These are phyloP conservation scores for Hirtodrosophila cameraria DNA, from an alignment of 2,888 invertebrate species.

Conservation along the genomic window DNA sequence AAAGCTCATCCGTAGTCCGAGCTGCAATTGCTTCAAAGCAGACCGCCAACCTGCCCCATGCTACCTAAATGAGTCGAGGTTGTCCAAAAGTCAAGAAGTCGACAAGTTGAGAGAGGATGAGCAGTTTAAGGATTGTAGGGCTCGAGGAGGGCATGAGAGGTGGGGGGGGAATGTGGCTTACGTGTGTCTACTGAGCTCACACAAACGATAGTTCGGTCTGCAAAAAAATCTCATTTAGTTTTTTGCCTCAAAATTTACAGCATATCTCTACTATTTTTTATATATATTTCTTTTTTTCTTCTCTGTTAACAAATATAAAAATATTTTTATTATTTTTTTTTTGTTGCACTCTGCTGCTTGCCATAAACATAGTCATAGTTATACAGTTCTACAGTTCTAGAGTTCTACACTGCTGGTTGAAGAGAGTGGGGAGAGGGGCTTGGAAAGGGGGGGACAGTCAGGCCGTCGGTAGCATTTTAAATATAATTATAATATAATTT, in stretches of 20 bases:
- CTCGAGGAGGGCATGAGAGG: neutral
- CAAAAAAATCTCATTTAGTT: slow-evolving; percentile 68
- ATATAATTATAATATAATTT: slow-evolving; percentile 80
- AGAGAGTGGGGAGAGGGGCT: neutral
- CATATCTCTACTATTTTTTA: slow-evolving; percentile 25
- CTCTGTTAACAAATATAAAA: slow-evolving; percentile 12
- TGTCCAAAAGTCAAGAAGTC: neutral
- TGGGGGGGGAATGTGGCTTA: no score
- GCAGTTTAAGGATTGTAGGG: neutral
- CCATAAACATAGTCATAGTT: slow-evolving; percentile 40
- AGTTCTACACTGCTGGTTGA: slow-evolving; percentile 8
- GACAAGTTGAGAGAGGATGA: no score
- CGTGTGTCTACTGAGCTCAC: slow-evolving; percentile 20
- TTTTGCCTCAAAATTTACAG: slow-evolving; percentile 47
- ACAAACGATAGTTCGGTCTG: slow-evolving; percentile 15
- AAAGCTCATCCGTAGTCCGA: slow-evolving; percentile 17
- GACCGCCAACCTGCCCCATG: neutral
- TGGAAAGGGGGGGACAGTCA: slow-evolving; percentile 28
- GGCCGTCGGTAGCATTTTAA: slow-evolving; percentile 69
- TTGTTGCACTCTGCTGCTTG: slow-evolving; percentile 28
- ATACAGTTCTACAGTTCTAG: no score
- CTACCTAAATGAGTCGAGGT: no score
- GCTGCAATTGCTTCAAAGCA: slow-evolving; percentile 23
- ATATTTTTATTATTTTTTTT: slow-evolving; percentile 7
- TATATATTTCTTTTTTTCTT: slow-evolving; percentile 7